Conservation (phyloP, 2,888 invertebrate genomes). For the Thera obeliscata region DNA sequence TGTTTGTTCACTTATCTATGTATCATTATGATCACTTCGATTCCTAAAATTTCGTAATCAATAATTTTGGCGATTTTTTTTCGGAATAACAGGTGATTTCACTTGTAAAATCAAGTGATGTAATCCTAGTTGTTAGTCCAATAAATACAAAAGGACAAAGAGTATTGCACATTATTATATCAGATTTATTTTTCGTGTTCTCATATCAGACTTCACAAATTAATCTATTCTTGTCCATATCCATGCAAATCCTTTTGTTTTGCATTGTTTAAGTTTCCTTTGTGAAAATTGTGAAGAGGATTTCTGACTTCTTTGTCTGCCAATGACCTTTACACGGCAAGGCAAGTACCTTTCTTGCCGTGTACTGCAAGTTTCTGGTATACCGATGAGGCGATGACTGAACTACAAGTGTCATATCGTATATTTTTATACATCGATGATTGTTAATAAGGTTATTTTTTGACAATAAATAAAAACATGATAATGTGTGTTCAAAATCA, state of each 20-base stretch:
- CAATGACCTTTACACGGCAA: conserved; percentile 8
- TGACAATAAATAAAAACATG: neutral
- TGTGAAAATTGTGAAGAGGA: conserved; percentile 4
- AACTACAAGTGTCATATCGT: no score
- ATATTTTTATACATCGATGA: neutral
- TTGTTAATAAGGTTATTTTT: neutral
- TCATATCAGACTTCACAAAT: conserved; percentile 13
- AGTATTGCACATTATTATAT: neutral
- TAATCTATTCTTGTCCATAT: conserved; percentile 1
- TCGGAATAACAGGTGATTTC: neutral
- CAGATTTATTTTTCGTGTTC: conserved; percentile 7
- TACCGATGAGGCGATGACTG: neutral
- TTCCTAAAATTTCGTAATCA: neutral
- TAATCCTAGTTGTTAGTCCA: no score
- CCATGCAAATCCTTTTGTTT: conserved; percentile 12
- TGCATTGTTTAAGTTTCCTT: conserved; percentile 9
- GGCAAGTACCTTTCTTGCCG: neutral
- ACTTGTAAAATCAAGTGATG: neutral
- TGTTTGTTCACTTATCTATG: neutral
- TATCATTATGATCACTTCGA: neutral
- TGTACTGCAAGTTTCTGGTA: neutral
- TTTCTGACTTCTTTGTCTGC: conserved; percentile 11
- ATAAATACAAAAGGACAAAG: no score
- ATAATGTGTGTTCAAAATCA: conserved; percentile 1
- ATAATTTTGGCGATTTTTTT: neutral